Base-by-base conservation (phyloP, 2,113 vertebrate genomes). In the Onychostoma macrolepis region DNA sequence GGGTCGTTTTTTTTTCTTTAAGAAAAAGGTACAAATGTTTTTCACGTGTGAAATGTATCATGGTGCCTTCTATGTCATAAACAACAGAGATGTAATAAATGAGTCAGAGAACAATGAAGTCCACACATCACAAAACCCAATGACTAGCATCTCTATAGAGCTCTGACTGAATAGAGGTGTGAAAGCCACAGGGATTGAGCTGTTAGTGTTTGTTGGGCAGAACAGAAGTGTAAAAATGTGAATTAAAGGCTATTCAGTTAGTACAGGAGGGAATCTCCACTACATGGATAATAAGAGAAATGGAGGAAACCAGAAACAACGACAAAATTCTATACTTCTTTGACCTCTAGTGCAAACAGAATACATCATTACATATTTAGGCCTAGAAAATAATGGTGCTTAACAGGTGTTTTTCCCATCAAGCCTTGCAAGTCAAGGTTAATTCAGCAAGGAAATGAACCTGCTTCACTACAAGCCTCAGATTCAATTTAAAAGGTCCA, bases 131-230 rank as follows among this genome's bases (percentile, higher is more conserved):
- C 65, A 43, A 43, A 61, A 24, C 36, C 79, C 65, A 83, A 78
- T 50, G n/a, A 63, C 41, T 28, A 30, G 30, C 33, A 76, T 78
- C 80, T 80, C 87, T 82, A 80, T 88, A 85, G 84, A 83, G 65
- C 65, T 53, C 36, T 56, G 80, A 43, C 58, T 86, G 65, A 53
- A 84, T 67, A 74, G 82, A 61, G 26, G 41, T 28, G 58, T 26
- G 36, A 50, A 26, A 15, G 30, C 17, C 58, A n/a, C 6, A 19
- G 86, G 69, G 67, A 58, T 43, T 28, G 26, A 12, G 5, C 10
- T 78, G 50, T 58, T 48, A 33, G 21, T 17, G 5, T 17, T 56
- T 41, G 33, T 11, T 80, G 50, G 4, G 19, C 3, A 28, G 36
- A 43, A 19, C 56, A 5, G 13, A 80, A 24, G 7, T 10, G 11